Base-by-base conservation (phyloP, 2,797 vertebrate genomes). In the Dipus sagitta region DNA sequence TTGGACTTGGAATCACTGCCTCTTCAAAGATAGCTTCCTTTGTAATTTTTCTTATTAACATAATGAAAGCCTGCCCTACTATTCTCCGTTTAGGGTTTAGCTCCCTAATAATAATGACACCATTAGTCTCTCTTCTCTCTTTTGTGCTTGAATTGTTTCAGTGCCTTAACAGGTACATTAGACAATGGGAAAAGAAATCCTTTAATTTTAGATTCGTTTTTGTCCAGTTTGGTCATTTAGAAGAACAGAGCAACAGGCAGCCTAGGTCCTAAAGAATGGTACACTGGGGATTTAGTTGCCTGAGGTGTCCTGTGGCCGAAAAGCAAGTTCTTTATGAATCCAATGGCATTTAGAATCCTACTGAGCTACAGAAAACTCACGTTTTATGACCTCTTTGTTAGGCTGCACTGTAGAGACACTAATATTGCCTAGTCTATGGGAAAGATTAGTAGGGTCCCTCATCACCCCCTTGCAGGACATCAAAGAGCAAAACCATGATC, bases 251-350 rank as follows among this genome's bases (percentile, higher is more conserved):
- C 86, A 85, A 76, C 52, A 92, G 88, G 86, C 78, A 42, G 77
- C 72, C 47, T 79, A 26, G 67, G 76, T 90, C 30, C 34, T 92
- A 6, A 92, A 92, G 79, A 88, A 83, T 54, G 34, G 1, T 75
- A 11, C 60, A 10, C 76, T 80, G 54, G 30, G 64, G 71, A 72
- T 94, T 94, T 77, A 85, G 88, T 93, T 92, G 76, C 76, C 75
- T 76, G 54, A 93, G 82, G 65, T 85, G 54, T 76, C 82, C 68
- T 68, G 0, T 88, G 84, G 15, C 78, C 80, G 70, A 92, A 79
- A 91, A 95, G 80, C 64, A 52, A 93, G n/a, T 94, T 95, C 92
- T 96, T 86, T 88, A 62, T 96, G 96, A 80, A 87, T 93, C 72
- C 87, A 90, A 77, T 34, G 84, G 23, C 84, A 64, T 90, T 95